phyloP scores from a whole-genome alignment of 2,797 vertebrate species.

The Astyanax mexicanus region DNA sequence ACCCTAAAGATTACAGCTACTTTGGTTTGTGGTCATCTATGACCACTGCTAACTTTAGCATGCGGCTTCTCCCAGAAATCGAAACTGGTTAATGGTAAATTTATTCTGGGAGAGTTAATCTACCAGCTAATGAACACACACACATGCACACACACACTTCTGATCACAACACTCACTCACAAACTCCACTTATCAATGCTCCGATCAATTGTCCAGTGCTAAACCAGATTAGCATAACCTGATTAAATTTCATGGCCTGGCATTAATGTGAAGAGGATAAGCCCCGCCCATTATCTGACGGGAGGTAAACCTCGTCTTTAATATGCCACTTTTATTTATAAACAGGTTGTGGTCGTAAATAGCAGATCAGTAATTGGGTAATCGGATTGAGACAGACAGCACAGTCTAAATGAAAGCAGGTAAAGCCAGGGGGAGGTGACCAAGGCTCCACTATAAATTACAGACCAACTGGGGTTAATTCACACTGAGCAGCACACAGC shows the following conservation, averaged over 20 bases:
- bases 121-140: background rate
- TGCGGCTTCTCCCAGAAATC: background rate
- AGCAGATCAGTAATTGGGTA: constrained; percentile 69
- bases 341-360: constrained; percentile 68
- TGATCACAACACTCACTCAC: background rate
- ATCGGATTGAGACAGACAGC: constrained; percentile 73
- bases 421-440: constrained; percentile 56
- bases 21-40: background rate
- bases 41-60: background rate
- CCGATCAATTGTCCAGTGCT: background rate
- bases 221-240: background rate
- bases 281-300: background rate
- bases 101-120: constrained; percentile 5
- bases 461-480: constrained; percentile 19
- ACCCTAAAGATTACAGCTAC: background rate
- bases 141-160: background rate
- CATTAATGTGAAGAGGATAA: background rate
- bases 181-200: background rate
- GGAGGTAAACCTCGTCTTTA: background rate
- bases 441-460: constrained; percentile 70
- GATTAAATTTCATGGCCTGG: background rate
- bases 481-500: constrained; percentile 29
- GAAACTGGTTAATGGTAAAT: background rate
- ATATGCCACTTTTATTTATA: constrained; percentile 66
- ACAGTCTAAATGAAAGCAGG: constrained; percentile 56